Evolutionary conservation across 2,113 vertebrate species (phyloP).

Genomic region (Donacobius atricapilla): DNA sequence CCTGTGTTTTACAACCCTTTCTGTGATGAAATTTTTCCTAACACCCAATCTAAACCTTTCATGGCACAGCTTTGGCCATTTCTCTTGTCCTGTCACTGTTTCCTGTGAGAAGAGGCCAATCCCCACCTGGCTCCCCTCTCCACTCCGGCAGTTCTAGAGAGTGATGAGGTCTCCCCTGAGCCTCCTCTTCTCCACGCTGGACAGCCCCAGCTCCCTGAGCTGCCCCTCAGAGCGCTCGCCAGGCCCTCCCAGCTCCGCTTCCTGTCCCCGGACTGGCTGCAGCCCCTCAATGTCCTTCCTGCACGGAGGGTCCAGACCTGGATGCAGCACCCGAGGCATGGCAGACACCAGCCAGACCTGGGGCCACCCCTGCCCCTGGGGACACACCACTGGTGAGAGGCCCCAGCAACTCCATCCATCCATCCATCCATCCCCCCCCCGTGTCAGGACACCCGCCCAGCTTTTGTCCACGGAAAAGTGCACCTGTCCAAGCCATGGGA

Average conservation of each 20-base stretch:
- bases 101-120: rapidly evolving
- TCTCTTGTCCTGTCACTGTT: not conserved
- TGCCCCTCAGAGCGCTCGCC: not conserved
- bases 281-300: not conserved
- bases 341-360: too few relatives aligned
- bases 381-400: not conserved
- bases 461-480: not conserved
- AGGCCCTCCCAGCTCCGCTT: rapidly evolving
- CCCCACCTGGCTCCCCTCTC: too few relatives aligned
- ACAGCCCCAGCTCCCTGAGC: not conserved
- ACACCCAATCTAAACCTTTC: not conserved
- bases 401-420: not conserved
- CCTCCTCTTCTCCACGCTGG: not conserved
- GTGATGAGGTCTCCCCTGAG: rapidly evolving
- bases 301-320: not conserved
- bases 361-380: too few relatives aligned
- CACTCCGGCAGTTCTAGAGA: rapidly evolving
- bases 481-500: too few relatives aligned
- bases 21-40: not conserved
- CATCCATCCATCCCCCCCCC: too few relatives aligned
- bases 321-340: rapidly evolving
- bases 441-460: too few relatives aligned
- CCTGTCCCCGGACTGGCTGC: rapidly evolving
- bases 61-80: not conserved
- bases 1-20: rapidly evolving